Conservation (phyloP, 2,113 vertebrate genomes). For the Cynocephalus volans region DNA sequence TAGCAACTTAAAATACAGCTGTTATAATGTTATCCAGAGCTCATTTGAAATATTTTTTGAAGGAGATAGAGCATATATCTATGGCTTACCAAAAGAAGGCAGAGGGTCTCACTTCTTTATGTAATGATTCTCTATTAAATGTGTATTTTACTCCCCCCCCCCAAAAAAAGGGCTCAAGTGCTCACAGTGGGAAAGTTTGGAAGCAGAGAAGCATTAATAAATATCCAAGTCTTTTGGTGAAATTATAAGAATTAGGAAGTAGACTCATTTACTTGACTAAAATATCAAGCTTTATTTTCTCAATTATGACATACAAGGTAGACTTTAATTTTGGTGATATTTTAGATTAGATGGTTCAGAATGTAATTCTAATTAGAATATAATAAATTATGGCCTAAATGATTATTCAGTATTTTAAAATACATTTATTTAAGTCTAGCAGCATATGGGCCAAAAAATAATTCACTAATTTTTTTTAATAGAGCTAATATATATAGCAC, state of each 20-base stretch:
- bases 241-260: background rate
- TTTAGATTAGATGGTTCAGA: background rate
- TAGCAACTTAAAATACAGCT: conserved; percentile 50
- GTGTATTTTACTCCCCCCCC: no score
- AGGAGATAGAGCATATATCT: background rate
- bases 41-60: background rate
- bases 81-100: background rate
- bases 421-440: background rate
- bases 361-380: background rate
- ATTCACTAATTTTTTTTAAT: background rate
- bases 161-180: background rate
- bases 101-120: background rate
- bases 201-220: background rate
- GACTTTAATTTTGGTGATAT: background rate
- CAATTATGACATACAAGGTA: background rate
- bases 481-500: background rate
- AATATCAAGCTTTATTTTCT: background rate
- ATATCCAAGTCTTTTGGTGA: background rate
- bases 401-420: background rate
- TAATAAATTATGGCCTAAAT: background rate
- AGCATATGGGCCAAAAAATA: background rate
- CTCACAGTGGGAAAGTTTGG: background rate
- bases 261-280: background rate
- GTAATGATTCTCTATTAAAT: background rate
- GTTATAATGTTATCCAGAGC: conserved; percentile 27